Percentiles rank a stretch among this genome's conserved stretches.
Evolutionary conservation across 2,797 vertebrate genomes (phyloP).

Genomic region (Mallotus villosus): DNA sequence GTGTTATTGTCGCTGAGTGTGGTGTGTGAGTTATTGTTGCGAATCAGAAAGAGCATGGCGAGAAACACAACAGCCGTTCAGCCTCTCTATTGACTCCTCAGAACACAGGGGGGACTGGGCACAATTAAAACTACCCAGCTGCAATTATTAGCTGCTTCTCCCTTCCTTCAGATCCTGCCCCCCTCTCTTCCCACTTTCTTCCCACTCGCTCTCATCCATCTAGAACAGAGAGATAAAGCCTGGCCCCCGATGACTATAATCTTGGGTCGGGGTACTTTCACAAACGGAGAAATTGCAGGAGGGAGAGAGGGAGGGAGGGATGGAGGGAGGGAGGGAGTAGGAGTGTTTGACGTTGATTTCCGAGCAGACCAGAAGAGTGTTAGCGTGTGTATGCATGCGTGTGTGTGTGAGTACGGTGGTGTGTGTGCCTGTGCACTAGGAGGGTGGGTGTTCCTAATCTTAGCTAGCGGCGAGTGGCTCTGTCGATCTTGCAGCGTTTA

Average conservation of each 20-base stretch:
- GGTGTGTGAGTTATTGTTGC: background rate
- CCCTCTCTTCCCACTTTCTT: slow-evolving; percentile 8
- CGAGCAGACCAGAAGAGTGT: background rate
- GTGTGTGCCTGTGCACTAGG: slow-evolving; percentile 20
- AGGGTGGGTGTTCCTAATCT: slow-evolving; percentile 52
- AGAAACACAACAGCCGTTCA: slow-evolving; percentile 42
- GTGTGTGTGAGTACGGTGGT: background rate
- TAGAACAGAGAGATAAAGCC: slow-evolving; percentile 51
- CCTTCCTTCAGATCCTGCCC: slow-evolving; percentile 7
- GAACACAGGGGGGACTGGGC: slow-evolving; percentile 51
- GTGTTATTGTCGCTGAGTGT: background rate
- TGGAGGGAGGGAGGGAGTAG: slow-evolving; percentile 20
- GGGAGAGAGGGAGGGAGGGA: slow-evolving; percentile 27
- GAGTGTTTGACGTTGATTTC: slow-evolving; percentile 12
- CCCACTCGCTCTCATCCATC: slow-evolving; percentile 18
- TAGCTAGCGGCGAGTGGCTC: slow-evolving; percentile 43
- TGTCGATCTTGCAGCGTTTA: slow-evolving; percentile 58
- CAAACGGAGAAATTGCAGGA: slow-evolving; percentile 40
- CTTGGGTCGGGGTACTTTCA: slow-evolving; percentile 39
- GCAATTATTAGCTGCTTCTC: slow-evolving; percentile 57
- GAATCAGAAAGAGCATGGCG: slow-evolving; percentile 45
- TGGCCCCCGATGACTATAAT: slow-evolving; percentile 47
- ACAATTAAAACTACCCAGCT: slow-evolving; percentile 64
- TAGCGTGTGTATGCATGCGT: background rate
- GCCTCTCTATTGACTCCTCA: slow-evolving; percentile 36